These are phyloP conservation scores for Drosophila ogumai DNA, from an alignment of 1,140 invertebrate species.

Conservation along the genomic window DNA sequence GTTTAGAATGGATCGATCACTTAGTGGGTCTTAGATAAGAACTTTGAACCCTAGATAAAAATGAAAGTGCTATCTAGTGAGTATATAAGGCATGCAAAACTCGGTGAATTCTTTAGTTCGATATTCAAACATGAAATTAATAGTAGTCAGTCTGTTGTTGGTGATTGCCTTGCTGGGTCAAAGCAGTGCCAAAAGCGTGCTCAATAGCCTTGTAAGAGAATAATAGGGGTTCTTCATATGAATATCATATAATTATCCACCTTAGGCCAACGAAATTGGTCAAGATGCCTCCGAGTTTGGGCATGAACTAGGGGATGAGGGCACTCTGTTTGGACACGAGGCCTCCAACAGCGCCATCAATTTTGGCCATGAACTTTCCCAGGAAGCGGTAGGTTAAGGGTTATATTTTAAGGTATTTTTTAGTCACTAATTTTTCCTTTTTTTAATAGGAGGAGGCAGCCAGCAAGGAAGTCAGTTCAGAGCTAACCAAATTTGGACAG, in stretches of 20 bases:
- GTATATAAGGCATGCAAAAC: slow-evolving; percentile 39
- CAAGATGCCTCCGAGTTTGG: slow-evolving; percentile 39
- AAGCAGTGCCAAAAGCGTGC: slow-evolving; percentile 43
- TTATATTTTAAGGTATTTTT: not conserved
- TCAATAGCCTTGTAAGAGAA: slow-evolving; percentile 26
- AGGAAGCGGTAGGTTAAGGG: slow-evolving; percentile 20
- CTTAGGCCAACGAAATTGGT: slow-evolving; percentile 39
- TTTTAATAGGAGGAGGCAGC: slow-evolving; percentile 10
- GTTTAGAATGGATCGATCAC: slow-evolving; percentile 48
- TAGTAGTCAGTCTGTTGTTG: slow-evolving; percentile 27
- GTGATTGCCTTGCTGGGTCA: slow-evolving; percentile 32
- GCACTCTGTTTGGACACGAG: slow-evolving; percentile 14
- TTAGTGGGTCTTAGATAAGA: slow-evolving; percentile 33
- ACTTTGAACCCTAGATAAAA: slow-evolving; percentile 48
- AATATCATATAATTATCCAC: not conserved
- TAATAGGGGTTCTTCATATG: not conserved
- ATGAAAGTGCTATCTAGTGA: not conserved
- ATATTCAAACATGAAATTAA: slow-evolving; percentile 46
- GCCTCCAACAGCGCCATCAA: slow-evolving; percentile 24
- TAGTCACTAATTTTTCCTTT: too few relatives aligned
- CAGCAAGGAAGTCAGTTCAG: slow-evolving; percentile 5
- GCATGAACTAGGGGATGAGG: slow-evolving; percentile 39
- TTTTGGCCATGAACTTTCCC: slow-evolving; percentile 23
- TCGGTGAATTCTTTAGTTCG: slow-evolving; percentile 34
- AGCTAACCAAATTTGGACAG: slow-evolving; percentile 3